These are phyloP conservation scores for Notolabrus celidotus DNA, from an alignment of 2,797 vertebrate species.

Conservation along the genomic window DNA sequence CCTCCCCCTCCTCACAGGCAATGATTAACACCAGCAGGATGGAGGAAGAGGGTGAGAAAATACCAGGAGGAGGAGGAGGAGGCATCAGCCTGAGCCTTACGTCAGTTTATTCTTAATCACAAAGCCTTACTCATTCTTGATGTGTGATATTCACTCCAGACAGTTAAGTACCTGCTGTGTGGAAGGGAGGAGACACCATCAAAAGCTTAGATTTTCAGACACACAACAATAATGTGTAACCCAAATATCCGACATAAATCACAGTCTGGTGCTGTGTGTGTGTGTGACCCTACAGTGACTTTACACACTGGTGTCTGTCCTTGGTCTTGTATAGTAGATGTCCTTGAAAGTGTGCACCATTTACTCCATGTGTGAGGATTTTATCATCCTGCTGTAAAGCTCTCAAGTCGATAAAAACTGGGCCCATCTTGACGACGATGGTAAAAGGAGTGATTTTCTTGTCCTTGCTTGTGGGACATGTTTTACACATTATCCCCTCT, in stretches of 20 bases:
- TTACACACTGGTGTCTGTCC: conserved; percentile 12
- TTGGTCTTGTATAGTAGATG: conserved; percentile 32
- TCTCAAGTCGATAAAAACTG: conserved; percentile 64
- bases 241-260: conserved; percentile 39
- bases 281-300: conserved; percentile 36
- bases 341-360: conserved; percentile 52
- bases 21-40: conserved; percentile 75
- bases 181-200: too few species aligned
- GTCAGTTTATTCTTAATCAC: conserved; percentile 37
- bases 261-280: conserved; percentile 20
- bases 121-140: conserved; percentile 35
- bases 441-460: conserved; percentile 54
- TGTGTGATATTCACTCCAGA: conserved; percentile 21
- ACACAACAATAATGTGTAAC: background rate
- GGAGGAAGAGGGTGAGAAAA: conserved; percentile 64
- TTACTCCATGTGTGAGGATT: conserved; percentile 38
- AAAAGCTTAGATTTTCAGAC: too few species aligned
- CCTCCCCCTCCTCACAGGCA: conserved; percentile 35
- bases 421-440: conserved; percentile 46
- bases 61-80: conserved; percentile 1
- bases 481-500: conserved; percentile 23
- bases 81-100: conserved; percentile 20
- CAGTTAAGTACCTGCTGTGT: conserved; percentile 26
- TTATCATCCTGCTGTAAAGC: conserved; percentile 63
- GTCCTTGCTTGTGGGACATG: conserved; percentile 27